Evolutionary conservation across 2,113 vertebrate genomes (phyloP), one percentile per base, ranked within the genome.

Genomic region (Cheilinus undulatus): DNA sequence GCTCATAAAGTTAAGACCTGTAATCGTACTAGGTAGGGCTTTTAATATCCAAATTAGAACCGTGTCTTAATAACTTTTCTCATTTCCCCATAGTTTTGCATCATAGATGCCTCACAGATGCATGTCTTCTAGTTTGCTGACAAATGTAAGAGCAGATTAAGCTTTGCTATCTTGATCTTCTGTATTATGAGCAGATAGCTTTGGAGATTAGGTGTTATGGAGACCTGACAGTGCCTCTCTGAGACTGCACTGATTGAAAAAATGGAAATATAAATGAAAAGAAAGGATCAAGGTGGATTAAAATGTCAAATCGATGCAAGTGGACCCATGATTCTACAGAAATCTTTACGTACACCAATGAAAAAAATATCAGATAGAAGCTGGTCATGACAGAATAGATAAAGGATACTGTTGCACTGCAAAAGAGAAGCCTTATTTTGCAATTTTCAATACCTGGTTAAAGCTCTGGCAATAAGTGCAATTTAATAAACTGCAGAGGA

Each of bases 21-120:
- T 72, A 60, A 74, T 74, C 24, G 53, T 71, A 65, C 76, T 59
- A 50, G 22, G 48, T 30, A 23, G 34, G 43, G 66, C 70, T 60
- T 77, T 83, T 57, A 68, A 73, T 23, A 57, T 60, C 58, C 14
- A 71, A 58, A 76, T 84, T 49, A 76, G 60, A 26, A 4, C 32
- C 26, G 38, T 19, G 5, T 72, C 64, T 54, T 71, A 67, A 68
- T 76, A 78, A 62, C 11, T 45, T 50, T 48, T 45, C 40, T 62
- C 19, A 53, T n/a, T 20, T 20, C 28, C 40, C n/a, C 24, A 19
- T 48, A 64, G 62, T 26, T 46, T 65, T 66, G 27, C 61, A 57
- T 46, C 32, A 20, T 7, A 53, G 27, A 20, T 53, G 23, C 56
- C 62, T 51, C 27, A 20, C 38, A 40, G 49, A 65, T 57, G 51